phyloP scores from a whole-genome alignment of 2,113 vertebrate species.

The Pristiophorus japonicus region DNA sequence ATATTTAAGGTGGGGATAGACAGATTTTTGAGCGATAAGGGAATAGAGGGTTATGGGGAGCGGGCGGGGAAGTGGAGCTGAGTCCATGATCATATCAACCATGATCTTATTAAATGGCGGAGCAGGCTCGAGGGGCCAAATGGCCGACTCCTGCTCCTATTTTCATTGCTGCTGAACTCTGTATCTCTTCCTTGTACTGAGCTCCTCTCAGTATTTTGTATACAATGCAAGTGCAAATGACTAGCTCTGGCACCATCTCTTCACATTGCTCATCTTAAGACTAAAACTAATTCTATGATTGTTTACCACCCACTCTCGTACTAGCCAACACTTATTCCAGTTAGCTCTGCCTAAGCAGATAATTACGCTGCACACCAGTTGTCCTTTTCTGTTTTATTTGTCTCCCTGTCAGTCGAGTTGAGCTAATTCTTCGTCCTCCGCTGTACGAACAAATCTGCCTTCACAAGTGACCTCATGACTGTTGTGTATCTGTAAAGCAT shows the following conservation, averaged over 20 bases:
- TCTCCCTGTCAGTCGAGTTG: neutral
- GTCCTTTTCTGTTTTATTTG: neutral
- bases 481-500: too few species aligned
- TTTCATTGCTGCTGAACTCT: neutral
- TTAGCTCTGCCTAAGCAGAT: neutral
- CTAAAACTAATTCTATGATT: neutral
- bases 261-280: neutral
- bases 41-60: too few species aligned
- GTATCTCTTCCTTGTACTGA: neutral
- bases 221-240: neutral
- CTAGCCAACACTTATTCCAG: neutral
- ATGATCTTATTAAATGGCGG: too few species aligned
- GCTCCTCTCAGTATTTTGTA: neutral
- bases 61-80: too few species aligned
- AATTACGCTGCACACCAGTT: neutral
- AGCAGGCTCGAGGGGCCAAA: too few species aligned
- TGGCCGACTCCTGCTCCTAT: too few species aligned
- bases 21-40: too few species aligned
- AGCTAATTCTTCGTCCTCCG: neutral
- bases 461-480: neutral
- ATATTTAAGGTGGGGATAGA: too few species aligned
- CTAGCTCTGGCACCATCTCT: neutral
- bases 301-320: neutral
- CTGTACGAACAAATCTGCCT: neutral
- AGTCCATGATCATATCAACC: too few species aligned